Base-by-base conservation (phyloP, 2,888 invertebrate genomes). In the Urechis unicinctus region DNA sequence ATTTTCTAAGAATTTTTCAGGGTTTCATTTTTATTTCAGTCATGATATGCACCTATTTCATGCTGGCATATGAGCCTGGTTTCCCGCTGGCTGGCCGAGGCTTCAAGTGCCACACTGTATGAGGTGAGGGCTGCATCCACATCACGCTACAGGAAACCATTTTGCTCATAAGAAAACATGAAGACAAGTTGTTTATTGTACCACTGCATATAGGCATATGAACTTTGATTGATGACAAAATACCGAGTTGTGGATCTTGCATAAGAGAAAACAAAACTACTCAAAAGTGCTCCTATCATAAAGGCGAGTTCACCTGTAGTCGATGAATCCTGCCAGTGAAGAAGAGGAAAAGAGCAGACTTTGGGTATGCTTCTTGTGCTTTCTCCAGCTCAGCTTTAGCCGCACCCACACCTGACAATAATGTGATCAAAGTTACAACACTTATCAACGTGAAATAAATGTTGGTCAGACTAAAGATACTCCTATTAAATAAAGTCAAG, bases 281-380 rank as follows among this genome's bases (percentile, higher is more conserved):
- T 22, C 43, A 42, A 4, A 41, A n/a, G 22, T n/a, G 28, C 46
- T 68, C n/a, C n/a, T n/a, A n/a, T n/a, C n/a, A n/a, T n/a, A n/a
- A n/a, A n/a, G n/a, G n/a, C n/a, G n/a, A n/a, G n/a, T n/a, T n/a
- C 74, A 85, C 86, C 80, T 84, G 82, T 22, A 86, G 74, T 61
- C 85, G 76, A 65, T 82, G 81, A 42, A 85, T 80, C 62, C 86
- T 74, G 30, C 86, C 86, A 58, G 80, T 79, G 72, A 86, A 86
- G 74, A 85, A 86, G 25, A 85, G 75, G 72, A 86, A 86, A 13
- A 86, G 74, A 1, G 85, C 83, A 0, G 86, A 85, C 57, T 83
- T 75, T 31, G 80, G 78, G 68, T 83, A 86, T 61, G 84, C 68
- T 5, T 60, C 63, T 29, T 70, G 65, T 36, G 68, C 68, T 26